Evolutionary conservation across 1,140 invertebrate species (phyloP).

Genomic region (Elymnias hypermnestra): DNA sequence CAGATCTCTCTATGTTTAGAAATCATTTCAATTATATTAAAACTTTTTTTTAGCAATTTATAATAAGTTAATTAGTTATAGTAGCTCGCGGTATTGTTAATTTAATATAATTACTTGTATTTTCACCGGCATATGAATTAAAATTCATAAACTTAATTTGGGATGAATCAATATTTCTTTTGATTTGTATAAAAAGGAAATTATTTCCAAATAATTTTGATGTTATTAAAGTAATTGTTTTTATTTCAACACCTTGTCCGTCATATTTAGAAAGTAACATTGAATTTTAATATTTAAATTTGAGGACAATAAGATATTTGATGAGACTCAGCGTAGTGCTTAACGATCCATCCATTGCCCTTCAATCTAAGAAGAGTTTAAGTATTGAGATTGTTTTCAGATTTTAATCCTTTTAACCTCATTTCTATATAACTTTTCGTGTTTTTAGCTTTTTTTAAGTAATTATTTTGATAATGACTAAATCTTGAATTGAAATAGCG

Average conservation of each 20-base stretch:
- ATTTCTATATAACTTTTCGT: slow-evolving; percentile 3
- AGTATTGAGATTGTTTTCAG: background rate
- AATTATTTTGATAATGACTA: slow-evolving; percentile 10
- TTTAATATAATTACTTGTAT: background rate
- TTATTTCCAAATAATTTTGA: no score
- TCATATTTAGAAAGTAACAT: no score
- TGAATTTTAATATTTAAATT: no score
- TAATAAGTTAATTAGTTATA: background rate
- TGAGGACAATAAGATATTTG: no score
- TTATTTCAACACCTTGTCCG: no score
- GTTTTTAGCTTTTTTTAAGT: slow-evolving; percentile 6
- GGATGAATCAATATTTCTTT: no score
- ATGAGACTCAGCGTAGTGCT: background rate
- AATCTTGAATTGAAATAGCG: slow-evolving; percentile 35
- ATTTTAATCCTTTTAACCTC: slow-evolving; percentile 2
- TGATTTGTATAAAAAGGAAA: no score
- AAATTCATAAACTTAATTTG: no score
- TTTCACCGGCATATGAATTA: no score
- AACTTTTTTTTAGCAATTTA: background rate
- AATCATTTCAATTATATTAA: slow-evolving; percentile 3
- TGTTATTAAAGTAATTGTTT: no score
- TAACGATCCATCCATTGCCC: background rate
- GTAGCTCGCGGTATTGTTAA: background rate
- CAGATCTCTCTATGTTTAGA: slow-evolving; percentile 13
- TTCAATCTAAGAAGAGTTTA: background rate